Evolutionary conservation across 2,797 vertebrate species (phyloP).

Genomic region (Cuniculus paca): DNA sequence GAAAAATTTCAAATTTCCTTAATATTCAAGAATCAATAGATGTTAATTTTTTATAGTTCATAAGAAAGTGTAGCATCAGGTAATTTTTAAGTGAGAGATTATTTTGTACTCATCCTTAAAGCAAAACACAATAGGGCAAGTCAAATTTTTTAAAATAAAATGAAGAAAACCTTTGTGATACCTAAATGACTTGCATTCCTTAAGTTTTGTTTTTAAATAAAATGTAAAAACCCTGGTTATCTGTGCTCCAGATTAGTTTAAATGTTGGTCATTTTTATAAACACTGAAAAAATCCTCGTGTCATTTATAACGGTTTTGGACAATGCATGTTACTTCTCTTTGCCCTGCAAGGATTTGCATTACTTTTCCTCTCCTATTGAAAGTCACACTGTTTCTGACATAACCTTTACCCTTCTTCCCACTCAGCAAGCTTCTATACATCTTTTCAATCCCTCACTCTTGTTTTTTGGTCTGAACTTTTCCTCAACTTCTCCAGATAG

Average conservation of each 20-base stretch:
- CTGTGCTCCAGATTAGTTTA: neutral
- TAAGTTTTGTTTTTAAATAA: slow-evolving; percentile 18
- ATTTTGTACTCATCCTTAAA: neutral
- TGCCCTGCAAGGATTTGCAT: neutral
- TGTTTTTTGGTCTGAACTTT: neutral
- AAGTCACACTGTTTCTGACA: too few species aligned
- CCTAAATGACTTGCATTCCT: neutral
- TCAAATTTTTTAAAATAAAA: neutral
- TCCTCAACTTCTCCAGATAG: neutral
- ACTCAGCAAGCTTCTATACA: neutral
- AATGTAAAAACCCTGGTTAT: neutral
- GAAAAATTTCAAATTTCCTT: neutral
- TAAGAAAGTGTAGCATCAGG: neutral
- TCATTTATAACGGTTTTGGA: neutral
- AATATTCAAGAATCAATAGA: neutral
- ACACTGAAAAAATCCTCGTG: neutral
- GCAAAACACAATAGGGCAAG: neutral
- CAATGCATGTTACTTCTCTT: neutral
- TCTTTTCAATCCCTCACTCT: neutral
- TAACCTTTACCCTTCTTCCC: neutral
- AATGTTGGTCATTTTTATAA: neutral
- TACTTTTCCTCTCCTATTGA: neutral
- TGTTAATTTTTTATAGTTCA: neutral
- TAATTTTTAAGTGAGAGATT: neutral
- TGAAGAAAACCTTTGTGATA: neutral